phyloP scores from a whole-genome alignment of 2,888 invertebrate genomes.

The Stomorhina lunata region DNA sequence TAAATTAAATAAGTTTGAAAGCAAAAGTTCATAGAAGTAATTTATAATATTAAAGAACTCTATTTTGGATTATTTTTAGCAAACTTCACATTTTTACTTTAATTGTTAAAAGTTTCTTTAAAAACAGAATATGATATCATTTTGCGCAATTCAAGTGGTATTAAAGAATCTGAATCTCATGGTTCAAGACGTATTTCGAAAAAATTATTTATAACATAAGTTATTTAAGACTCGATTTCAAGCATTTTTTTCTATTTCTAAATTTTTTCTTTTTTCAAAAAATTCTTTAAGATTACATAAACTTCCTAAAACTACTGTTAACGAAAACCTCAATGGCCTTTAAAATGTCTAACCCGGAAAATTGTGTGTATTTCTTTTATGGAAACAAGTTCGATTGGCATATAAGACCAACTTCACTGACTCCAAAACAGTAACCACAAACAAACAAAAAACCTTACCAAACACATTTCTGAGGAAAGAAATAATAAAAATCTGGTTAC shows the following conservation, averaged over 20 bases:
- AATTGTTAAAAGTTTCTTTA: not conserved
- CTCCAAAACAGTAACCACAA: conserved; percentile 24
- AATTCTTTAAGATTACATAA: not conserved
- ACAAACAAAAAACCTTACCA: not conserved
- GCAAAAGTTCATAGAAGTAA: too few species aligned
- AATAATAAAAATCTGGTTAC: conserved; percentile 42
- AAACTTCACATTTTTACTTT: too few species aligned
- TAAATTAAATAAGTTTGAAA: too few species aligned
- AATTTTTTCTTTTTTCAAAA: not conserved
- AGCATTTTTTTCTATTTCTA: not conserved
- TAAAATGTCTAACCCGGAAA: conserved; percentile 16
- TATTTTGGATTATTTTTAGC: too few species aligned
- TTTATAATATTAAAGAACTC: too few species aligned
- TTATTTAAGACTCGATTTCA: too few species aligned
- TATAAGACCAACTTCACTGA: conserved; percentile 36
- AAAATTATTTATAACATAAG: too few species aligned
- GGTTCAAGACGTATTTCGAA: too few species aligned
- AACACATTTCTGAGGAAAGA: conserved; percentile 23
- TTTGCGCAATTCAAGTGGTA: not conserved
- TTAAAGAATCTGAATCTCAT: not conserved
- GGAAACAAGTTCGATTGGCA: conserved; percentile 28
- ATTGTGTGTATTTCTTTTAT: conserved; percentile 2
- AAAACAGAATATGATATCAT: not conserved
- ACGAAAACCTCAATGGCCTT: not conserved
- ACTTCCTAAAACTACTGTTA: not conserved